phyloP scores from a whole-genome alignment of 1,140 invertebrate genomes.

The Megalopta genalis region DNA sequence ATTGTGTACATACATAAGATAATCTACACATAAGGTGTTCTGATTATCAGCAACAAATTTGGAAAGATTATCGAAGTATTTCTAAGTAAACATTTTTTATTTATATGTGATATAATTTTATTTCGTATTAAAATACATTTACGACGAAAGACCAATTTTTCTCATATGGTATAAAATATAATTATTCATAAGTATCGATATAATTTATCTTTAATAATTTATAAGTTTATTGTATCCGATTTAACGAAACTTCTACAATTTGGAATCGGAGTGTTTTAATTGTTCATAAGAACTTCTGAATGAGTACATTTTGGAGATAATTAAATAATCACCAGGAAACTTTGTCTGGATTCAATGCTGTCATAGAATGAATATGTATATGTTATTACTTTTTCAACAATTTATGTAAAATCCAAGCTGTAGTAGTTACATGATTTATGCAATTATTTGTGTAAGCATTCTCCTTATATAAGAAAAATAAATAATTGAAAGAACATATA shows the following conservation, averaged over 20 bases:
- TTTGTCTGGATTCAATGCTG: slow-evolving; percentile 59
- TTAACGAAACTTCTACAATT: not conserved
- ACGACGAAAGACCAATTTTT: slow-evolving; percentile 14
- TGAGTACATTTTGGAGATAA: not conserved
- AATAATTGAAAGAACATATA: slow-evolving; percentile 35
- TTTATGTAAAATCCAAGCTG: slow-evolving; percentile 42
- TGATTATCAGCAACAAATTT: slow-evolving; percentile 8
- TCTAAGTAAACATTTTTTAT: slow-evolving; percentile 25
- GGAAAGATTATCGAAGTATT: slow-evolving; percentile 9
- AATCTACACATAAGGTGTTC: slow-evolving; percentile 16
- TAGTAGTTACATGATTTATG: slow-evolving; percentile 36
- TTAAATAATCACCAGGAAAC: not conserved
- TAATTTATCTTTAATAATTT: slow-evolving; percentile 1
- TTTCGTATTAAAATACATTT: slow-evolving; percentile 20
- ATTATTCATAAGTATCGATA: slow-evolving; percentile 2
- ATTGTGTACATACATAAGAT: slow-evolving; percentile 32
- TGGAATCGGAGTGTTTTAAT: slow-evolving; percentile 6
- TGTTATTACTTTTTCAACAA: slow-evolving; percentile 33
- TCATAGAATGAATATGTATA: slow-evolving; percentile 33
- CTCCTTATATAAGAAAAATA: slow-evolving; percentile 49
- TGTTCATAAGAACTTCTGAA: not conserved
- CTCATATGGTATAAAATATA: slow-evolving; percentile 8
- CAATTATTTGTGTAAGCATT: slow-evolving; percentile 52
- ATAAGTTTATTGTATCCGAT: slow-evolving; percentile 6
- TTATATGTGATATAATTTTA: slow-evolving; percentile 24